These are phyloP conservation scores for Paracentrotus lividus DNA, from an alignment of 53 echinoderm and acorn worm genomes.

Conservation along the genomic window DNA sequence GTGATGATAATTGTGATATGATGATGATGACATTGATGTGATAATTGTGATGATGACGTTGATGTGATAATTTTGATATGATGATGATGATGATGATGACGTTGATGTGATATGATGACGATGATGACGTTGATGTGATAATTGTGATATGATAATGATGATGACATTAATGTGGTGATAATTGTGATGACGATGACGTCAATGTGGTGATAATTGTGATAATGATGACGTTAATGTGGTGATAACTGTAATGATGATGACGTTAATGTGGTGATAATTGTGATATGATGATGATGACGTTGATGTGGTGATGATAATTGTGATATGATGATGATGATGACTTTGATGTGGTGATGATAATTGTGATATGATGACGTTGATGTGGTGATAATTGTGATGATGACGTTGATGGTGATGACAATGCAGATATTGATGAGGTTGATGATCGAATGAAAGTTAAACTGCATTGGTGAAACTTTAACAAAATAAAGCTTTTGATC, in stretches of 20 bases:
- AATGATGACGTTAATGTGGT: not conserved
- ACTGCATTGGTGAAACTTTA: no score
- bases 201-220: no score
- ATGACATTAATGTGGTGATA: no score
- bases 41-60: no score
- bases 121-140: conserved; percentile 6
- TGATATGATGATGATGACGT: no score
- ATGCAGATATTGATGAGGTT: not conserved
- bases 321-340: conserved; percentile 3
- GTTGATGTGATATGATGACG: not conserved
- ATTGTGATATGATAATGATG: no score
- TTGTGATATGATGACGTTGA: not conserved
- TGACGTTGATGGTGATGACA: not conserved
- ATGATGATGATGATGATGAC: not conserved
- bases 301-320: not conserved
- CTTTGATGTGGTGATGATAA: not conserved
- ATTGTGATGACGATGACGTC: no score
- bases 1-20: not conserved
- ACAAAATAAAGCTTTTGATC: no score
- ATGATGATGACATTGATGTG: not conserved
- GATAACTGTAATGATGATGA: not conserved
- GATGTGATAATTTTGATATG: no score
- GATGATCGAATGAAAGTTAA: not conserved
- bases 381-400: not conserved
- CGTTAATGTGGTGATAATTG: no score